These are phyloP conservation scores for Sphaeridia pumilis DNA, from an alignment of 2,888 invertebrate genomes.

Conservation along the genomic window DNA sequence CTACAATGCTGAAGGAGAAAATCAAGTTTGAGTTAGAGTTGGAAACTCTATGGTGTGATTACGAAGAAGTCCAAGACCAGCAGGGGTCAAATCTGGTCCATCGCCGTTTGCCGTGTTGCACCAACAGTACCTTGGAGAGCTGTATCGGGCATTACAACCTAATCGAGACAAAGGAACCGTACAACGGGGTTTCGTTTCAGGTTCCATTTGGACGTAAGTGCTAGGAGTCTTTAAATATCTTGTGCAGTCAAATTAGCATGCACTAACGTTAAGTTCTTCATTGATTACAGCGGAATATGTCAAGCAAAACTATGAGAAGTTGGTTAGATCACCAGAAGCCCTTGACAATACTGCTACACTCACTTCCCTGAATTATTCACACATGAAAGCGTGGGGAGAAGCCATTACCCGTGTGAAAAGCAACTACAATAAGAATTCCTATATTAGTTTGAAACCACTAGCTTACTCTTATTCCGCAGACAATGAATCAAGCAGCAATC, in stretches of 20 bases:
- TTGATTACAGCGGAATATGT: neutral
- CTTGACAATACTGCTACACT: no score
- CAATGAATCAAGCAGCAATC: neutral
- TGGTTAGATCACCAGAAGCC: neutral
- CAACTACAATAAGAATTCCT: neutral
- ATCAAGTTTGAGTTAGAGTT: no score
- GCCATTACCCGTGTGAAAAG: neutral
- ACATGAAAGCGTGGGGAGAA: neutral
- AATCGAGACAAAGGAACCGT: neutral
- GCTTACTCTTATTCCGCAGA: neutral
- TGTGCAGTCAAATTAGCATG: no score
- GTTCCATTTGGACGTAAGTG: slow-evolving; percentile 1
- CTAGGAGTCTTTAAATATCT: no score
- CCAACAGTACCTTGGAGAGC: neutral
- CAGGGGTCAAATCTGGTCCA: no score
- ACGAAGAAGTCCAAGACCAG: no score
- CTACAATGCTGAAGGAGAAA: no score
- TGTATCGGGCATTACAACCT: neutral
- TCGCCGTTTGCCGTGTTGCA: neutral
- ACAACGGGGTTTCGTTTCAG: neutral
- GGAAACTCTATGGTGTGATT: no score
- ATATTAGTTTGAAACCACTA: neutral
- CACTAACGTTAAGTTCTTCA: no score
- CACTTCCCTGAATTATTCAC: neutral
- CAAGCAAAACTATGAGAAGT: neutral